phyloP scores from a whole-genome alignment of 2,113 vertebrate genomes.

The Circaetus gallicus region DNA sequence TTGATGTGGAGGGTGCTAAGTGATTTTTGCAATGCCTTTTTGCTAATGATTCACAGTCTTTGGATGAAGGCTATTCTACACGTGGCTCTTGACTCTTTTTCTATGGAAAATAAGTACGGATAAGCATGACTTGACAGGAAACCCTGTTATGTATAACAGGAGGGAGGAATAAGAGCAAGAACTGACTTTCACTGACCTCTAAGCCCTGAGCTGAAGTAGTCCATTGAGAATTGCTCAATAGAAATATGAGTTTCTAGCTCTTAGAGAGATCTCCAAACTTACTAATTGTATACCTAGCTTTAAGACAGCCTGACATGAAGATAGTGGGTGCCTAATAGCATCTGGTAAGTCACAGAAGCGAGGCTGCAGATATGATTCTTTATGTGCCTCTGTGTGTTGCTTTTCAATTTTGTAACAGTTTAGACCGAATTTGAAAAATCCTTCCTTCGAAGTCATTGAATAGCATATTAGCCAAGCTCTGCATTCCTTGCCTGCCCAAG shows the following conservation, averaged over 20 bases:
- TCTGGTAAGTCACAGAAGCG: background rate
- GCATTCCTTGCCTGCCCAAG: background rate
- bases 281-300: background rate
- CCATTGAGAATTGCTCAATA: background rate
- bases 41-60: background rate
- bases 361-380: background rate
- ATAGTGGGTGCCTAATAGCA: background rate
- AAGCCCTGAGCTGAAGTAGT: background rate
- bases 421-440: background rate
- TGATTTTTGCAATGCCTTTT: background rate
- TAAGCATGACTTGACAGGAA: conserved; percentile 7
- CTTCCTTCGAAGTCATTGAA: background rate
- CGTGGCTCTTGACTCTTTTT: background rate
- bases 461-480: background rate
- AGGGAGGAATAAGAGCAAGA: background rate
- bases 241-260: background rate
- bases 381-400: background rate
- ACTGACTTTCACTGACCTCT: background rate
- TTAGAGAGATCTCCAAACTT: background rate
- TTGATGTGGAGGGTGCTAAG: background rate
- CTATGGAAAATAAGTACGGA: background rate
- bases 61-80: background rate
- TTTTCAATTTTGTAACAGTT: background rate
- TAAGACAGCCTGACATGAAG: background rate
- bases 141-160: background rate